These are phyloP conservation scores for Passer montanus DNA, from an alignment of 2,113 vertebrate genomes.

Conservation along the genomic window DNA sequence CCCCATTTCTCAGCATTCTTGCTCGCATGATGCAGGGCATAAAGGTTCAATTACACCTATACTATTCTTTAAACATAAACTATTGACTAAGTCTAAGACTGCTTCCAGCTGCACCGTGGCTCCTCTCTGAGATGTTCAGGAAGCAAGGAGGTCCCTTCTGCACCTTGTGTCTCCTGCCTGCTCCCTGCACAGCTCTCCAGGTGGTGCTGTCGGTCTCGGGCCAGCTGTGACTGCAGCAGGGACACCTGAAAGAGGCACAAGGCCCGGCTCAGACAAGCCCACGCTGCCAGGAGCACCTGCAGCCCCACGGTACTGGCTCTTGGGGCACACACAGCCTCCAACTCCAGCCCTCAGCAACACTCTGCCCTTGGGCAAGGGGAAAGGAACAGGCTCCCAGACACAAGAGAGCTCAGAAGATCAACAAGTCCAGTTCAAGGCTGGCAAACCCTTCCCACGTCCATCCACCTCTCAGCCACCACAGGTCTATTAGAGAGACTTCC, in stretches of 20 bases:
- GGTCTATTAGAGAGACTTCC: neutral
- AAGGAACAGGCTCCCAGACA: neutral
- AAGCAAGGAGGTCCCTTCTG: no score
- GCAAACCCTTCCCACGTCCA: fast-evolving
- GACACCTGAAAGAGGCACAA: neutral
- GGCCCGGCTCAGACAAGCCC: neutral
- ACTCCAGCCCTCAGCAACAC: neutral
- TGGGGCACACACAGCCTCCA: neutral
- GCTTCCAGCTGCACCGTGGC: no score
- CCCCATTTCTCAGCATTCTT: neutral
- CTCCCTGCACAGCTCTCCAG: no score
- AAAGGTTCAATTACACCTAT: no score
- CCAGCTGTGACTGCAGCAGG: neutral
- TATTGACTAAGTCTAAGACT: no score
- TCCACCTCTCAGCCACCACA: neutral
- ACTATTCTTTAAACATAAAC: no score
- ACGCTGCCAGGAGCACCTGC: fast-evolving
- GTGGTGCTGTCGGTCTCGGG: no score
- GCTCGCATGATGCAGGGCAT: neutral
- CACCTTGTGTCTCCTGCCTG: no score
- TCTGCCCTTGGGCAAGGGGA: neutral
- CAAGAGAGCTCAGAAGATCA: neutral
- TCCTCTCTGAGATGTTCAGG: no score
- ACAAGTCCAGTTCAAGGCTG: neutral
- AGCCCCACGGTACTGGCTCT: neutral